Evolutionary conservation across 2,113 vertebrate species (phyloP), one percentile per base, ranked within the genome.

Genomic region (Morone saxatilis): DNA sequence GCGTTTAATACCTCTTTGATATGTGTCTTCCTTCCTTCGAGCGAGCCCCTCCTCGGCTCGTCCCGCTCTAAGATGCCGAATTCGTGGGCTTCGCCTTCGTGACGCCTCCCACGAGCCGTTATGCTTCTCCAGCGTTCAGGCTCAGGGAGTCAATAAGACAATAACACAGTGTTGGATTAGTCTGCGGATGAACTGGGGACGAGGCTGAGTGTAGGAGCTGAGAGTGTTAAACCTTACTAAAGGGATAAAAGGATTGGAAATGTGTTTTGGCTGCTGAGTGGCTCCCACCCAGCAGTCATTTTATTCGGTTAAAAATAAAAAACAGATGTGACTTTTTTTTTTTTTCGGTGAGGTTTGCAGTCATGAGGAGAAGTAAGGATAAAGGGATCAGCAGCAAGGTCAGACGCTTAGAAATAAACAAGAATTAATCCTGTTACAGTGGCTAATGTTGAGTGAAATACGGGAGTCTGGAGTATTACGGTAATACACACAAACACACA

Each of bases 371-470:
- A 76, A 82, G 72, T 76, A 31, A 43, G 72, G 79, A 84, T 90
- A 82, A 90, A 89, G 45, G 67, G 84, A 85, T 85, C 77, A 59
- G 71, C 70, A 73, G 78, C 73, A 85, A 91, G 91, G 93, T 92
- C 88, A 86, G 81, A 74, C 22, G 56, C 72, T 83, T 25, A 22
- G 83, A 92, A 88, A 93, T 94, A 87, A 94, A 93, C 89, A 92
- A 81, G 90, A 87, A 88, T 87, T 81, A 92, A 94, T 94, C 90
- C 89, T 67, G 87, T 91, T 92, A 88, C 54, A 17, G 85, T 41
- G 62, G 78, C 69, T 82, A 51, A 88, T 84, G 80, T 77, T 86
- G 88, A 80, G 78, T 81, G 83, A 91, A 81, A 89, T 86, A 78
- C 83, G 68, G 63, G 47, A 78, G 57, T 12, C 17, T 45, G 7